A percentile compares a stretch with the other conserved stretches of the same genome.
Evolutionary conservation across 2,113 vertebrate genomes (phyloP).

Genomic region (Uria aalge): DNA sequence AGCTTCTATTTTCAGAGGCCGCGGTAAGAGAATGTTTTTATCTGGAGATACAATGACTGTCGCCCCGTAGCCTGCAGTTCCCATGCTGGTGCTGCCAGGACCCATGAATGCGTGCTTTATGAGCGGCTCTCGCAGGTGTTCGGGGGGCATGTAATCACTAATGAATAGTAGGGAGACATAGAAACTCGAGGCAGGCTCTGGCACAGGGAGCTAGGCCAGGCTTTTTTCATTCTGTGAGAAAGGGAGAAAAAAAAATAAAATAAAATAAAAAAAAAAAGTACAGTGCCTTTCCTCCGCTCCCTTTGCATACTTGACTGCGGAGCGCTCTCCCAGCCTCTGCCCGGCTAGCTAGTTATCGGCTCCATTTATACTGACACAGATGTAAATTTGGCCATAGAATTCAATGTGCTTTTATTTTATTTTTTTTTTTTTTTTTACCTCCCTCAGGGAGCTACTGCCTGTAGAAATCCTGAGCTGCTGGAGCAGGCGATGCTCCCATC

Average conservation of each 20-base stretch:
- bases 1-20: constrained; percentile 75
- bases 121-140: constrained; percentile 79
- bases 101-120: constrained; percentile 84
- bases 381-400: neutral
- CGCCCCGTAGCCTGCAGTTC: constrained; percentile 75
- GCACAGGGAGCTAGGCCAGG: constrained; percentile 61
- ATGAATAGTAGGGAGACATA: constrained; percentile 73
- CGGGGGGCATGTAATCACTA: constrained; percentile 74
- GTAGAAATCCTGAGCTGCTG: neutral
- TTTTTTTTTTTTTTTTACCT: neutral
- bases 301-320: neutral
- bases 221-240: constrained; percentile 70
- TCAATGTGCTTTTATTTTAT: rapidly evolving
- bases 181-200: constrained; percentile 69
- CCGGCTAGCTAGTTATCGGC: rapidly evolving
- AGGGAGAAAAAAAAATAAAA: rapidly evolving
- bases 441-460: neutral
- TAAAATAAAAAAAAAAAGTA: too few species aligned
- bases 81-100: constrained; percentile 81
- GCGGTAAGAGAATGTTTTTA: constrained; percentile 80
- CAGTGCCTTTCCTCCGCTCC: neutral
- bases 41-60: constrained; percentile 80
- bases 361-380: rapidly evolving
- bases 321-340: neutral
- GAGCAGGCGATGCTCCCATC: rapidly evolving